These are phyloP conservation scores for Lacerta bilineata DNA, from an alignment of 2,797 vertebrate genomes.

Conservation along the genomic window DNA sequence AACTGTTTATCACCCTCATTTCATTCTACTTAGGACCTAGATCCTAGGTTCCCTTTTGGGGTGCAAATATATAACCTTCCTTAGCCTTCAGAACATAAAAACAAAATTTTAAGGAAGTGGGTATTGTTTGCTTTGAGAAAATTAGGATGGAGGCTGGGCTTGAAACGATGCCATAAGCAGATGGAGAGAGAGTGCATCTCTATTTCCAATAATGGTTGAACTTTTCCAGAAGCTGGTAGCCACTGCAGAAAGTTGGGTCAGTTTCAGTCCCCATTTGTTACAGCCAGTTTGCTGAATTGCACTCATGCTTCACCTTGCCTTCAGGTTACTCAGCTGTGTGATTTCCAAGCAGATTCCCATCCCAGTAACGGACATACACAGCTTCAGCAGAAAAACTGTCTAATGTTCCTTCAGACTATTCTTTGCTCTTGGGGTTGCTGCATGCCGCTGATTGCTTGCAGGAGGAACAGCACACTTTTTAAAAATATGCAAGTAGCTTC, in stretches of 20 bases:
- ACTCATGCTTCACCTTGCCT: not conserved
- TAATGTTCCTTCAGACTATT: not conserved
- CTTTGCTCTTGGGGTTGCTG: not conserved
- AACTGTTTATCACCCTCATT: not conserved
- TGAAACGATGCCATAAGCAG: not conserved
- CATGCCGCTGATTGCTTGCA: not conserved
- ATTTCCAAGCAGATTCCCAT: not conserved
- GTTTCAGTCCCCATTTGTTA: not conserved
- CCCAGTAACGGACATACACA: too few relatives aligned
- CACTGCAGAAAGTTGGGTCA: not conserved
- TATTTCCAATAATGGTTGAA: not conserved
- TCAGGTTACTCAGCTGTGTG: not conserved
- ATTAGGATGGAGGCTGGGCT: not conserved
- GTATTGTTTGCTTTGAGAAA: slow-evolving; percentile 4
- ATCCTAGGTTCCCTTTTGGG: not conserved
- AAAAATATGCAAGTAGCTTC: too few relatives aligned
- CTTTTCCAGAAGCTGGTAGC: not conserved
- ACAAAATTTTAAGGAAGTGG: not conserved
- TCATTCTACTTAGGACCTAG: not conserved
- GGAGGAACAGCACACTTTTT: not conserved
- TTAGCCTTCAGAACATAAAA: not conserved
- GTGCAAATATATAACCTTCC: not conserved
- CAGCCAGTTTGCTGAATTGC: not conserved
- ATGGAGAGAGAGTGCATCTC: not conserved
- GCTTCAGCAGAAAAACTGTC: not conserved